These are phyloP conservation scores for Lamellibrachia columna DNA, from an alignment of 2,888 invertebrate species.

Conservation along the genomic window DNA sequence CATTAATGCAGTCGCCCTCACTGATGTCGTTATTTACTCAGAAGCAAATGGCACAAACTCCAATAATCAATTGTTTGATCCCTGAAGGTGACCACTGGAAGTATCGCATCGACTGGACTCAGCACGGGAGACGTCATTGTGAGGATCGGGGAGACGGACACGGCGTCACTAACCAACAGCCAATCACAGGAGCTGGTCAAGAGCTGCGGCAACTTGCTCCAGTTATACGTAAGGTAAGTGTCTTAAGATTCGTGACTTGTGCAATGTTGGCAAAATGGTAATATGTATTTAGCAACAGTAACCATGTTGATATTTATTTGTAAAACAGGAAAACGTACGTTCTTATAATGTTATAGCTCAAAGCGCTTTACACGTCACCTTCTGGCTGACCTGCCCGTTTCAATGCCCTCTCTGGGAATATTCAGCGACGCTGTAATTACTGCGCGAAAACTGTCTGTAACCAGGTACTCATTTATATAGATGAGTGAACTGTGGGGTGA, in stretches of 20 bases:
- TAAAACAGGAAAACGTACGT: no score
- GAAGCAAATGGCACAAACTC: not conserved
- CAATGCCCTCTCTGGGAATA: no score
- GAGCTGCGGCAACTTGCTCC: slow-evolving; percentile 57
- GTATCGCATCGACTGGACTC: slow-evolving; percentile 57
- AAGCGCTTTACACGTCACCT: no score
- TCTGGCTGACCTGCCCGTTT: no score
- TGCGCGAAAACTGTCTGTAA: no score
- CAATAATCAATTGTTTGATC: not conserved
- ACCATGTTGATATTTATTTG: no score
- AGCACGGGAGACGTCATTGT: slow-evolving; percentile 58
- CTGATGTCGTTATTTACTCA: not conserved
- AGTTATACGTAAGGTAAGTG: slow-evolving; percentile 43
- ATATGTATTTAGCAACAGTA: no score
- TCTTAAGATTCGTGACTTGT: not conserved
- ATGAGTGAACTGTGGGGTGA: no score
- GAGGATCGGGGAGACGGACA: slow-evolving; percentile 59
- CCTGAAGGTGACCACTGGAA: slow-evolving; percentile 62
- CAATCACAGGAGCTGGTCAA: slow-evolving; percentile 61
- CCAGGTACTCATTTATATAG: no score
- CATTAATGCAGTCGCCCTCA: not conserved
- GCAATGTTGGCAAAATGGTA: no score
- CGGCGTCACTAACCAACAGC: slow-evolving; percentile 54
- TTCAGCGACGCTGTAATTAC: no score
- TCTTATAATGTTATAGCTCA: no score